Evolutionary conservation across 2,888 invertebrate species (phyloP).

Genomic region (Coelopa pilipes): DNA sequence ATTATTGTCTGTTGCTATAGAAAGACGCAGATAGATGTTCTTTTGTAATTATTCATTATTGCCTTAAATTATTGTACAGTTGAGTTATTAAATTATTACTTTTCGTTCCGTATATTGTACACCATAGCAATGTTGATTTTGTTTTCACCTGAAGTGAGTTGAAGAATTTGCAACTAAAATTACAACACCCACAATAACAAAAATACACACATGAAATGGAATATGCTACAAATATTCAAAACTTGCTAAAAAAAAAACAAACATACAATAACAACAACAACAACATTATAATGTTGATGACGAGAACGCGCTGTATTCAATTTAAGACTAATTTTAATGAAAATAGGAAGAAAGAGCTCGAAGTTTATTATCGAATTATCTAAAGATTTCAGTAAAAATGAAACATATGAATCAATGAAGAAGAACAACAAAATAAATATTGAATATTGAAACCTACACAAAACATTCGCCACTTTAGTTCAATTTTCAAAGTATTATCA

Average conservation of each 20-base stretch:
- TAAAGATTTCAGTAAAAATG: background rate
- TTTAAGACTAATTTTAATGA: constrained; percentile 32
- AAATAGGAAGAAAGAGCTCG: background rate
- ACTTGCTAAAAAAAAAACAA: background rate
- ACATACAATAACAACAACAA: background rate
- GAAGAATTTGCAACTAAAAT: too few species aligned
- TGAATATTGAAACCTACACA: background rate
- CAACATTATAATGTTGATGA: constrained; percentile 7
- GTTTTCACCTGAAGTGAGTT: too few species aligned
- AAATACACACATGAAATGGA: background rate
- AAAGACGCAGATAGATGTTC: background rate
- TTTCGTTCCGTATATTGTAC: too few species aligned
- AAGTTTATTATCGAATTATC: background rate
- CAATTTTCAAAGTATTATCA: background rate
- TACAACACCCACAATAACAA: background rate
- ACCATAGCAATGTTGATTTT: too few species aligned
- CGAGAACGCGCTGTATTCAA: constrained; percentile 26
- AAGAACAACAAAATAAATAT: background rate
- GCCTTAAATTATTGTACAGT: constrained; percentile 2
- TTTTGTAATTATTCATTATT: background rate
- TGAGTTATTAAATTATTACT: too few species aligned
- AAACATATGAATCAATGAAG: background rate
- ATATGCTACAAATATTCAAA: background rate
- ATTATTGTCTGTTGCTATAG: background rate
- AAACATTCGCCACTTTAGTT: background rate